phyloP scores from a whole-genome alignment of 2,888 invertebrate genomes.

The Antheraea assamensis region DNA sequence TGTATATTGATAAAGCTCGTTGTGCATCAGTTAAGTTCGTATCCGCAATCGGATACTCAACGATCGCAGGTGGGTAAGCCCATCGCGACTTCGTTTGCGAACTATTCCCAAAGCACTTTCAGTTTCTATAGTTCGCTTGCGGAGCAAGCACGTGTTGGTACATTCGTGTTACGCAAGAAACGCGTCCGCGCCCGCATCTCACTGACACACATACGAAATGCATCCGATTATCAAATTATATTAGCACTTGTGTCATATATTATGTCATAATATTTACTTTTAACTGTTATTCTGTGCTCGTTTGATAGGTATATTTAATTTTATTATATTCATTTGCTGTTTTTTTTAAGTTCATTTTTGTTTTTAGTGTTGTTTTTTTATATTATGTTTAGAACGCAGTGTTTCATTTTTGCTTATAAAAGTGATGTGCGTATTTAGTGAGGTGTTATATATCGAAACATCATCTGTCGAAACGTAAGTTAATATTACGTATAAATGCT shows the following conservation, averaged over 20 bases:
- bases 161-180: conserved; percentile 45
- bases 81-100: conserved; percentile 26
- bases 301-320: neutral
- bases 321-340: conserved; percentile 12
- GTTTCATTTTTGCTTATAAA: conserved; percentile 48
- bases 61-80: conserved; percentile 14
- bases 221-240: conserved; percentile 16
- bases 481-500: neutral
- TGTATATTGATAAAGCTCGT: neutral
- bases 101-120: conserved; percentile 62
- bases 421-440: conserved; percentile 70
- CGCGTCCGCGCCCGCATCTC: conserved; percentile 62
- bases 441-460: conserved; percentile 61
- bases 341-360: conserved; percentile 31
- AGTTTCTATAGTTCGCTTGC: conserved; percentile 67
- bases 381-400: conserved; percentile 58
- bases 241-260: conserved; percentile 13
- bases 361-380: conserved; percentile 36
- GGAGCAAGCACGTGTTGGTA: conserved; percentile 58
- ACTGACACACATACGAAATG: conserved; percentile 66
- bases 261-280: conserved; percentile 14
- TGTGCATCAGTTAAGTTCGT: neutral
- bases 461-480: conserved; percentile 81
- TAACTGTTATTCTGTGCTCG: conserved; percentile 12
- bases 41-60: conserved; percentile 13